These are phyloP conservation scores for Hylia prasina DNA, from an alignment of 2,113 vertebrate species.

Conservation along the genomic window DNA sequence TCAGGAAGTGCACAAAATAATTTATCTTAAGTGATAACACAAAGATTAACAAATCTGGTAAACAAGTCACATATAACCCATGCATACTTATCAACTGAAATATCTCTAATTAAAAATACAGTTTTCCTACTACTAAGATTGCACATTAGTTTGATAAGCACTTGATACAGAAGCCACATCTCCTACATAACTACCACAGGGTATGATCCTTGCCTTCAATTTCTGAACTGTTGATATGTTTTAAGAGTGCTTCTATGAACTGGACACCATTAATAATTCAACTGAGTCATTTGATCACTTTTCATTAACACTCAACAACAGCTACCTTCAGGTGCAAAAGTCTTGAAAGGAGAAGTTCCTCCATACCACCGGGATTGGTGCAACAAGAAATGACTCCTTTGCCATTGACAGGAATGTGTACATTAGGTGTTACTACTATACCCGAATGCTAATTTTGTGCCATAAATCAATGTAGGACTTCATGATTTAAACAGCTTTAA, in stretches of 20 bases:
- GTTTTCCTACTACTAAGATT: background rate
- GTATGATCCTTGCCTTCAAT: background rate
- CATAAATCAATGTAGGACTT: background rate
- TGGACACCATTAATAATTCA: background rate
- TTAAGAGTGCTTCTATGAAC: background rate
- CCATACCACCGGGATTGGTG: background rate
- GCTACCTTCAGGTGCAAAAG: background rate
- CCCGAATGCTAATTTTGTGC: background rate
- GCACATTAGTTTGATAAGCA: background rate
- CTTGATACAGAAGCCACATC: background rate
- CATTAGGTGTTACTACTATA: background rate
- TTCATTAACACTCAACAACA: background rate
- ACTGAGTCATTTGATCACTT: background rate
- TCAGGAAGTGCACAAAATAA: background rate
- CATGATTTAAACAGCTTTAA: background rate
- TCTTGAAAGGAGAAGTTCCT: background rate
- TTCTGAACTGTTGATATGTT: fast-evolving
- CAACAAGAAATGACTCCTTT: background rate
- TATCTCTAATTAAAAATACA: background rate
- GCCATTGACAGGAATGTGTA: too few relatives aligned
- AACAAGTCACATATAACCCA: background rate
- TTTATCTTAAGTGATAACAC: background rate
- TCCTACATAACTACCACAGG: background rate
- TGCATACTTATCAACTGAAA: background rate
- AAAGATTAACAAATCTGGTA: background rate